A percentile compares a stretch with the other conserved stretches of the same genome.
Evolutionary conservation across 2,113 vertebrate species (phyloP).

Genomic region (Lycaon pictus): DNA sequence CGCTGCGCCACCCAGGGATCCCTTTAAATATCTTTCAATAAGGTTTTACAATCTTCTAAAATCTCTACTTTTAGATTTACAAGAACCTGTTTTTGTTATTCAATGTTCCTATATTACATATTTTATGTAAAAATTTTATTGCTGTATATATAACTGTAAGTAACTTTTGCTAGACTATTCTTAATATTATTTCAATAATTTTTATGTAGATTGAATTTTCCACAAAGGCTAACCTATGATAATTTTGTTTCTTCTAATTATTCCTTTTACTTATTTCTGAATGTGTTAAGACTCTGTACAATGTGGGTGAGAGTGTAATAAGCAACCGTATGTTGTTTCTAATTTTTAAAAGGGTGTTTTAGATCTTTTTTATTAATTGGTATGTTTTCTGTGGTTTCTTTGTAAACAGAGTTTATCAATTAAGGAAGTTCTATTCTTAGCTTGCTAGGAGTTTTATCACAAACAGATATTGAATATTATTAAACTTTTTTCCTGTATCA

Average conservation of each 20-base stretch:
- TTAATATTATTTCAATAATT: not conserved
- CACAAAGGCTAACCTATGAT: not conserved
- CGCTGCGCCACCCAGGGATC: too few relatives aligned
- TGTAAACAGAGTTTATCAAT: not conserved
- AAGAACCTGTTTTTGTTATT: not conserved
- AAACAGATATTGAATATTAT: not conserved
- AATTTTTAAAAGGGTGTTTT: not conserved
- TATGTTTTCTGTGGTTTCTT: not conserved
- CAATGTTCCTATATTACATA: not conserved
- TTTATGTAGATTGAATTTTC: not conserved
- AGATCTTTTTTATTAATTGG: constrained; percentile 5
- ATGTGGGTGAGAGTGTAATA: not conserved
- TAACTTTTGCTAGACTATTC: not conserved
- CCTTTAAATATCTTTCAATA: not conserved
- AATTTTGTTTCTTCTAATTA: constrained; percentile 35
- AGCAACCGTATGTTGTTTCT: not conserved
- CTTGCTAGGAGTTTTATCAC: constrained; percentile 29
- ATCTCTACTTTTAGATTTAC: not conserved
- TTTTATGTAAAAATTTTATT: not conserved
- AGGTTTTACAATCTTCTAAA: not conserved
- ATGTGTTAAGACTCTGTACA: constrained; percentile 17
- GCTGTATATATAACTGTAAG: not conserved
- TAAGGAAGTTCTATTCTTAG: not conserved
- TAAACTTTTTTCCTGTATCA: not conserved
- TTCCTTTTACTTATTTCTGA: constrained; percentile 3